These are phyloP conservation scores for Leptodactylus fallax DNA, from an alignment of 2,797 vertebrate genomes.

Conservation along the genomic window DNA sequence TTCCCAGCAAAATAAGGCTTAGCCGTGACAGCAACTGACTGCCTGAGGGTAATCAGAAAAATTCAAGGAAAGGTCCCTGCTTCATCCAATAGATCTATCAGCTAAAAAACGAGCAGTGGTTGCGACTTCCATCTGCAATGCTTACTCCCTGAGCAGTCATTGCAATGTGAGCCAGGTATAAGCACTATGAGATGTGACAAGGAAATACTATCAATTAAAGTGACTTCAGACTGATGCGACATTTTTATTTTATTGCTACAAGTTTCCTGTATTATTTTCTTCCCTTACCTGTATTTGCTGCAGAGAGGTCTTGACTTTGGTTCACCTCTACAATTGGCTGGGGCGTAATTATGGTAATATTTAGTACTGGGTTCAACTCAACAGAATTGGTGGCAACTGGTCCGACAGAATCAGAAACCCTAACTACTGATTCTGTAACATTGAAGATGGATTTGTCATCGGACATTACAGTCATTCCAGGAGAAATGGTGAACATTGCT, in stretches of 20 bases:
- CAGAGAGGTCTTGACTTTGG: conserved; percentile 60
- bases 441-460: conserved; percentile 46
- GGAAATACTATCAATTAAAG: neutral
- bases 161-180: neutral
- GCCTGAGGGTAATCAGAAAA: conserved; percentile 22
- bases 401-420: neutral
- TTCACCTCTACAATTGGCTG: conserved; percentile 59
- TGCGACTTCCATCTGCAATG: conserved; percentile 9
- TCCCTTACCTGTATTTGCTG: conserved; percentile 73
- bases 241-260: neutral
- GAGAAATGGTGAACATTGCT: neutral
- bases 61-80: conserved; percentile 23
- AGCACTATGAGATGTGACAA: neutral
- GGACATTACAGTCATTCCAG: conserved; percentile 40
- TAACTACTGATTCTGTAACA: conserved; percentile 32
- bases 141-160: neutral
- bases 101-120: neutral
- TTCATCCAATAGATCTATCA: conserved; percentile 30
- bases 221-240: neutral
- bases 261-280: neutral
- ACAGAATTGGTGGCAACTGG: neutral
- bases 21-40: conserved; percentile 24
- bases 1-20: conserved; percentile 38
- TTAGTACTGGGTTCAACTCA: neutral
- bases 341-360: accelerated